A percentile compares a stretch with the other conserved stretches of the same genome.
phyloP scores from a whole-genome alignment of 2,797 vertebrate genomes.

The Oceanodroma leucorhoa region DNA sequence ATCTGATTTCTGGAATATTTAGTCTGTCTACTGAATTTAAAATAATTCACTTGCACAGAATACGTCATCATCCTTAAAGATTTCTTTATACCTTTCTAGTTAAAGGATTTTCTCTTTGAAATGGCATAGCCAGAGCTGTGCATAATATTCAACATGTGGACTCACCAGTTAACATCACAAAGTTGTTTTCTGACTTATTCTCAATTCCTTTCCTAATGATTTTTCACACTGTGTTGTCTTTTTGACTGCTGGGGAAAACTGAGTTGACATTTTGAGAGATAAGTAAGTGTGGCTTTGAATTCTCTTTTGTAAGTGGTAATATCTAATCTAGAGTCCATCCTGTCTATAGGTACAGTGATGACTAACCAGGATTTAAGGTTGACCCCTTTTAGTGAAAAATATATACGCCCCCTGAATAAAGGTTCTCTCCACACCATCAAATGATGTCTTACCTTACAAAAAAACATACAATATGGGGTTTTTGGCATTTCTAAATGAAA shows the following conservation, averaged over 20 bases:
- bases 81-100: background rate
- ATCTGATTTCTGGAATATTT: background rate
- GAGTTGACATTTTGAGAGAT: background rate
- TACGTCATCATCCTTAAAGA: background rate
- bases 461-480: background rate
- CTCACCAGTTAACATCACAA: background rate
- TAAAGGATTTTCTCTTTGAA: background rate
- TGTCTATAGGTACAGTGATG: background rate
- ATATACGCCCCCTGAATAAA: rapidly evolving
- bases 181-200: background rate
- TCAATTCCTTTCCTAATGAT: background rate
- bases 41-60: background rate
- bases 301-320: background rate
- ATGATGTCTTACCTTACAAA: background rate
- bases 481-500: background rate
- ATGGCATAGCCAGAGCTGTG: background rate
- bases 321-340: background rate
- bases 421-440: background rate
- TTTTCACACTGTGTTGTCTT: background rate
- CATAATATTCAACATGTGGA: background rate
- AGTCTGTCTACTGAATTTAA: background rate
- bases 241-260: background rate
- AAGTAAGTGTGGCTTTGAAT: background rate
- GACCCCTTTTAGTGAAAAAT: background rate
- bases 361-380: background rate